These are phyloP conservation scores for Scarus forsteni DNA, from an alignment of 2,797 vertebrate species.

Conservation along the genomic window DNA sequence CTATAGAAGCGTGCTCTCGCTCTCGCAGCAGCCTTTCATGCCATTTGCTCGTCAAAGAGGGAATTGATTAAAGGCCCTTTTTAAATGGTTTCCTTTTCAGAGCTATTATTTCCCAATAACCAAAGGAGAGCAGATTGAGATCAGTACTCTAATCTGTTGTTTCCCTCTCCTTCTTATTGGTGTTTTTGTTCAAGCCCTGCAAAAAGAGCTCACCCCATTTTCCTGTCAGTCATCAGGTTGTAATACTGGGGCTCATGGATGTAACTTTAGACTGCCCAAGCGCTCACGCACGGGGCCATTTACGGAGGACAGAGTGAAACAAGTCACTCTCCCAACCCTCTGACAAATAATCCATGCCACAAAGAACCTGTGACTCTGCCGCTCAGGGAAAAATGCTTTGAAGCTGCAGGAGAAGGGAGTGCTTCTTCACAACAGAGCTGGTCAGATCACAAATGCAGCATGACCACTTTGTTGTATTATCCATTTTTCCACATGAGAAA, in stretches of 20 bases:
- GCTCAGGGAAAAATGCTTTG: slow-evolving; percentile 82
- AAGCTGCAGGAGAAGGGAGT: slow-evolving; percentile 83
- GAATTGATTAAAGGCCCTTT: slow-evolving; percentile 87
- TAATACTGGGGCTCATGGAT: slow-evolving; percentile 83
- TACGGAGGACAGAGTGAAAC: slow-evolving; percentile 81
- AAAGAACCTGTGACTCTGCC: slow-evolving; percentile 86
- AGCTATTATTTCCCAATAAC: slow-evolving; percentile 87
- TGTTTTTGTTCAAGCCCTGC: slow-evolving; percentile 80
- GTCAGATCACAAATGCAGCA: slow-evolving; percentile 28
- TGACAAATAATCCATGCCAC: slow-evolving; percentile 85
- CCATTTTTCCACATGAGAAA: no score
- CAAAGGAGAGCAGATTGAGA: slow-evolving; percentile 80
- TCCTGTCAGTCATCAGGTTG: slow-evolving; percentile 86
- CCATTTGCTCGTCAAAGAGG: slow-evolving; percentile 76
- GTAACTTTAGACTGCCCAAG: slow-evolving; percentile 84
- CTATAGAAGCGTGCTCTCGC: slow-evolving; percentile 62
- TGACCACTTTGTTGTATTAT: no score
- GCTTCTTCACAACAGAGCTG: slow-evolving; percentile 64
- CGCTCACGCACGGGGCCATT: slow-evolving; percentile 74
- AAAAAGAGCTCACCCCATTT: slow-evolving; percentile 80
- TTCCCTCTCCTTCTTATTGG: slow-evolving; percentile 81
- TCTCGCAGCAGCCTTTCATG: slow-evolving; percentile 79
- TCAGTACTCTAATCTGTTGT: slow-evolving; percentile 84
- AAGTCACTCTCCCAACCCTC: slow-evolving; percentile 85
- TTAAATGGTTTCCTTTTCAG: slow-evolving; percentile 85